Conservation (phyloP, 1,140 invertebrate species). For the Meloidogyne floridensis region DNA sequence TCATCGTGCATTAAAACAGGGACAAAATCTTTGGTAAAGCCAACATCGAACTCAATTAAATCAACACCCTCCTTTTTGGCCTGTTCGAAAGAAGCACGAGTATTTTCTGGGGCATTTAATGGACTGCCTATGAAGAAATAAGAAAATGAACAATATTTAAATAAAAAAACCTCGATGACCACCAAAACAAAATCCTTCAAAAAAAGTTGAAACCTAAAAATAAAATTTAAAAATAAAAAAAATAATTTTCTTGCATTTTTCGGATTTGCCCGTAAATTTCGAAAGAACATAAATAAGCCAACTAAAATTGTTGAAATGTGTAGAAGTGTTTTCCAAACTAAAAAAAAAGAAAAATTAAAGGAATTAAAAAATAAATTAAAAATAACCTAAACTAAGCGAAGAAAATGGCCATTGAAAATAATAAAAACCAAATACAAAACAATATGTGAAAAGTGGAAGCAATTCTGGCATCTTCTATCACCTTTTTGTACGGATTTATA, state of each 20-base stretch:
- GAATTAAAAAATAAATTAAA: background rate
- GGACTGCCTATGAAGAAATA: constrained; percentile 46
- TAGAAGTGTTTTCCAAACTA: background rate
- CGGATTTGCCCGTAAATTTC: background rate
- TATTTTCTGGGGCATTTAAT: constrained; percentile 58
- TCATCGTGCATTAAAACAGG: constrained; percentile 78
- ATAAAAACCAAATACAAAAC: no score
- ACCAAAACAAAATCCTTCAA: constrained; percentile 54
- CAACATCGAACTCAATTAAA: constrained; percentile 78
- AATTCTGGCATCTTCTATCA: no score
- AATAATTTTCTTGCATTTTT: background rate
- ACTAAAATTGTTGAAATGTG: background rate
- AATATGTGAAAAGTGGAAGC: no score
- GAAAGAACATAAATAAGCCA: background rate
- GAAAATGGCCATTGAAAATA: no score
- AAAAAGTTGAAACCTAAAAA: constrained; percentile 56
- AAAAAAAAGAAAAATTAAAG: background rate
- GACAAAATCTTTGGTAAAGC: constrained; percentile 75
- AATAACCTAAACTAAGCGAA: no score
- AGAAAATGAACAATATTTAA: background rate
- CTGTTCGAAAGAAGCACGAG: constrained; percentile 58
- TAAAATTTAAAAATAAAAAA: background rate
- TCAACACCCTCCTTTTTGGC: constrained; percentile 72
- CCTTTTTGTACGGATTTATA: no score
- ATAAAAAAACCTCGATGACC: constrained; percentile 48